These are phyloP conservation scores for Pao palembangensis DNA, from an alignment of 2,113 vertebrate genomes.

Conservation along the genomic window DNA sequence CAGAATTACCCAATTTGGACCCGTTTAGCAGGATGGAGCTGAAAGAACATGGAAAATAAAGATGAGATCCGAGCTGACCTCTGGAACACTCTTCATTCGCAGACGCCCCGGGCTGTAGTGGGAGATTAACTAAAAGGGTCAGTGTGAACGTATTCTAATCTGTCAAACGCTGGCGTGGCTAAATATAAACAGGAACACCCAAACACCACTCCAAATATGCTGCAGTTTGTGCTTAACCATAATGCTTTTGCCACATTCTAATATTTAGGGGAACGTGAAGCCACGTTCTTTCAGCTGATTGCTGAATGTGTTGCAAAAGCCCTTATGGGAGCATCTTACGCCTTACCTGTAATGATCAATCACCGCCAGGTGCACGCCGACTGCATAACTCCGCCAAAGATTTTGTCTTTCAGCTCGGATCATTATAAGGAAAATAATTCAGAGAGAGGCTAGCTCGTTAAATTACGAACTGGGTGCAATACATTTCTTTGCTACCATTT, in stretches of 20 bases:
- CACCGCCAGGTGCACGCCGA: background rate
- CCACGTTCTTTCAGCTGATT: background rate
- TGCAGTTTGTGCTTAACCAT: background rate
- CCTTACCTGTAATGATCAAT: slow-evolving; percentile 1
- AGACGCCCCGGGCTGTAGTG: slow-evolving; percentile 28
- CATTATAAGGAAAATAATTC: background rate
- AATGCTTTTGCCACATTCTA: background rate
- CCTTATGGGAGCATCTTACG: background rate
- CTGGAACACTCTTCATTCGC: slow-evolving; percentile 52
- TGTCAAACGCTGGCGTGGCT: slow-evolving; percentile 20
- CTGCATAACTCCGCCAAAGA: background rate
- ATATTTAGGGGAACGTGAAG: background rate
- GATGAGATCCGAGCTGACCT: slow-evolving; percentile 56
- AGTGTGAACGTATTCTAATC: slow-evolving; percentile 36
- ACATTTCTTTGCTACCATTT: too few species aligned
- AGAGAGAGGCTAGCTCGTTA: too few species aligned
- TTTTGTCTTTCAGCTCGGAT: background rate
- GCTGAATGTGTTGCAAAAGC: background rate
- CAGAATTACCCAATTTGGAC: slow-evolving; percentile 70
- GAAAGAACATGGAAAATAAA: slow-evolving; percentile 45
- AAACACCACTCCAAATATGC: too few species aligned
- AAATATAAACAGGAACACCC: background rate
- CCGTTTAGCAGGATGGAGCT: slow-evolving; percentile 56
- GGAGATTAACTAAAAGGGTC: slow-evolving; percentile 38
- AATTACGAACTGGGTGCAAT: too few species aligned